Base-by-base conservation (phyloP, 2,888 invertebrate species). In the Torymus texanus region DNA sequence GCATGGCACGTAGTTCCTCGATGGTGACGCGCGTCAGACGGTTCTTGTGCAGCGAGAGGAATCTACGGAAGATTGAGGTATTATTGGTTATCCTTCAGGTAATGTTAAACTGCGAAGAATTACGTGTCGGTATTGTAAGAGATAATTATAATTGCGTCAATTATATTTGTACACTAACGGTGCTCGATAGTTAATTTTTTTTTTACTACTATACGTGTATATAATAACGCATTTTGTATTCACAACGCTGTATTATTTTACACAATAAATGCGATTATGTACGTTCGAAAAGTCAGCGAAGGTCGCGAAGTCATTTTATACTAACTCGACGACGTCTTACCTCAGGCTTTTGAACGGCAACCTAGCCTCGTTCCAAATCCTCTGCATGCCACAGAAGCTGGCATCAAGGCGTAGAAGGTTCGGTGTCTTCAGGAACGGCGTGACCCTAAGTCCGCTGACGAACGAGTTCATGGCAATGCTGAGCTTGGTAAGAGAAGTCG, bases 381-480 rank as follows among this genome's bases (percentile, higher is more conserved):
- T 91, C n/a, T 92, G 92, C 81, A 96, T 88, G 78, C 92, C 92
- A 83, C 94, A 94, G 85, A 93, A 93, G 87, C 95, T 95, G 74
- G 94, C 93, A 85, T 96, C 95, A 74, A 96, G 89, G 86, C 93
- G 93, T 50, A 92, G 92, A 29, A 96, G 91, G 82, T 92, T 91
- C 5, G 92, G 92, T 55, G 94, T 93, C 75, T 92, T 91, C 78
- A 92, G 86, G 89, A 96, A 96, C 2, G 95, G 91, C 78, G 93
- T 92, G 1, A 94, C 92, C 74, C 94, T 93, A 2, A 96, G 87
- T 12, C 92, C 92, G 82, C 92, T 92, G 79, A 96, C 91, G 67
- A 81, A 79, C 0, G 94, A 94, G 89, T 96, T 96, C 14, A 94
- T 94, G 83, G 94, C 94, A 63, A 96, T 91, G 86, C 93, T 94